Conservation (phyloP, 2,888 invertebrate genomes). For the Apotomis capreana region DNA sequence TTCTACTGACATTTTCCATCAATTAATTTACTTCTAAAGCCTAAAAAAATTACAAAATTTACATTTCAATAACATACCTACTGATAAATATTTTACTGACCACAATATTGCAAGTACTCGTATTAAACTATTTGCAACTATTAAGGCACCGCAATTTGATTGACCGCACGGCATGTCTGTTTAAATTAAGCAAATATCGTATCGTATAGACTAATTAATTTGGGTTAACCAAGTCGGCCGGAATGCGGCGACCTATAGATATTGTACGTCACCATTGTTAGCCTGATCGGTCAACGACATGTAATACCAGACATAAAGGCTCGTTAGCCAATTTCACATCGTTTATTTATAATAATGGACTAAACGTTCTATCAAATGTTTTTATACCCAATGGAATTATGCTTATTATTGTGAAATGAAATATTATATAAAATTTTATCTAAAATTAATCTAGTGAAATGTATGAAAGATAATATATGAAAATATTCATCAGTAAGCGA, state of each 20-base stretch:
- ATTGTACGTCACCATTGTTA: background rate
- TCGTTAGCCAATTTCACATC: background rate
- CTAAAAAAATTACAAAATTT: too few species aligned
- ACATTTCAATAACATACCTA: too few species aligned
- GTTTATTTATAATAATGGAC: background rate
- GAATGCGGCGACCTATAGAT: background rate
- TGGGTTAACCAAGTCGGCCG: background rate
- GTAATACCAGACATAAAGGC: background rate
- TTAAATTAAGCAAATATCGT: slow-evolving; percentile 14
- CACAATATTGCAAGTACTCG: too few species aligned
- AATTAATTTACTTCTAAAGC: too few species aligned
- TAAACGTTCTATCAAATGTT: too few species aligned
- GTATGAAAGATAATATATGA: too few species aligned
- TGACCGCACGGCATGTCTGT: background rate
- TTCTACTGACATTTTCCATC: too few species aligned
- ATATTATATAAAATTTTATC: too few species aligned
- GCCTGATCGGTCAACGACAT: background rate
- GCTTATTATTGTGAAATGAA: too few species aligned
- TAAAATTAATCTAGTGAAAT: too few species aligned
- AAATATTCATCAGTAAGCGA: background rate
- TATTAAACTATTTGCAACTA: background rate
- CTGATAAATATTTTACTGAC: too few species aligned
- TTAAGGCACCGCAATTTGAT: background rate
- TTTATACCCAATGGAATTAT: too few species aligned
- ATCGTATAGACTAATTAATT: slow-evolving; percentile 29